Percentiles rank a stretch among this genome's conserved stretches.
phyloP scores from a whole-genome alignment of 2,797 vertebrate species.

The Rousettus madagascariensis region DNA sequence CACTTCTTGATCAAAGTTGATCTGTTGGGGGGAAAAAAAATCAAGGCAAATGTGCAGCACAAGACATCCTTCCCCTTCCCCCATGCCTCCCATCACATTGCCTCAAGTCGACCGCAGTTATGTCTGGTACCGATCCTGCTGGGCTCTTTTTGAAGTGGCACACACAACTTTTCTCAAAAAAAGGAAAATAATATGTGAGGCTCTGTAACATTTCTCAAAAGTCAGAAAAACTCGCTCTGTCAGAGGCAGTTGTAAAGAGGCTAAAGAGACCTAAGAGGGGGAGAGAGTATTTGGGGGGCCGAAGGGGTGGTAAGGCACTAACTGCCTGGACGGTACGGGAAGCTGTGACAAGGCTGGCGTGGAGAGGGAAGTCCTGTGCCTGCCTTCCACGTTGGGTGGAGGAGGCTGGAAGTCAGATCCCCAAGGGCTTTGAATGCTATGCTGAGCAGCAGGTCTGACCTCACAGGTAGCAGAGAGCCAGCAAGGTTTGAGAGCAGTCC shows the following conservation, averaged over 20 bases:
- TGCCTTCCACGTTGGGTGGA: neutral
- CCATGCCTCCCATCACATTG: accelerated
- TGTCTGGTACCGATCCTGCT: neutral
- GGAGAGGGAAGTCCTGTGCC: neutral
- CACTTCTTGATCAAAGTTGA: neutral
- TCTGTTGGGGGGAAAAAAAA: neutral
- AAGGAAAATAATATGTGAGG: neutral
- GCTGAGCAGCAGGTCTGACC: neutral
- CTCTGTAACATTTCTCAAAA: neutral
- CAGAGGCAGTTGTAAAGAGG: neutral
- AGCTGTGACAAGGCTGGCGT: neutral
- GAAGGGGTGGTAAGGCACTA: neutral
- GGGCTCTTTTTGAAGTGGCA: neutral
- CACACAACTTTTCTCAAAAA: neutral
- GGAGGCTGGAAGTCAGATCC: neutral
- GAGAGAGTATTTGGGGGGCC: neutral
- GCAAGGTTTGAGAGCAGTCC: neutral
- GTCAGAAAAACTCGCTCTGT: neutral
- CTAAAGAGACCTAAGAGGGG: neutral
- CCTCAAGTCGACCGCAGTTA: too few species aligned
- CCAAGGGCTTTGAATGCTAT: neutral
- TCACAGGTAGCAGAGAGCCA: neutral
- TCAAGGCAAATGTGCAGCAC: neutral
- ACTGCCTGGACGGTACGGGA: accelerated
- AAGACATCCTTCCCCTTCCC: accelerated